Evolutionary conservation across 2,797 vertebrate species (phyloP).

Genomic region (Poliocrania exsul): DNA sequence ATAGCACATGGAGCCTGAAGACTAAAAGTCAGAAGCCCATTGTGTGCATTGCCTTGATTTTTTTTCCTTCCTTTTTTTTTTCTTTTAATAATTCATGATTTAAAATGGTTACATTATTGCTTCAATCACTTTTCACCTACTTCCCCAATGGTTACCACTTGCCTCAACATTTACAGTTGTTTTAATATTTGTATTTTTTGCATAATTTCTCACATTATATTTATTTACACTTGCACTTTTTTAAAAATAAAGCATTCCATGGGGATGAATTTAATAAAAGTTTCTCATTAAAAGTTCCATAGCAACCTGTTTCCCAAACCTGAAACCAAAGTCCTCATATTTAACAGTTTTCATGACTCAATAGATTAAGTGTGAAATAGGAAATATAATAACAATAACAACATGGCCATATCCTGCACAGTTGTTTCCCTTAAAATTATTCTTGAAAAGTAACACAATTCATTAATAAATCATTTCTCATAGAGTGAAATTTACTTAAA

Average conservation of each 20-base stretch:
- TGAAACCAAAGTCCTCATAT: slow-evolving; percentile 46
- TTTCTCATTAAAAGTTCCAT: slow-evolving; percentile 58
- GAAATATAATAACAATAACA: slow-evolving; percentile 64
- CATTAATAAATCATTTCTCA: slow-evolving; percentile 36
- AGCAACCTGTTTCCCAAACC: slow-evolving; percentile 32
- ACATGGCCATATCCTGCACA: slow-evolving; percentile 33
- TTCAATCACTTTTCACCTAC: slow-evolving; percentile 55
- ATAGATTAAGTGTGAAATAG: slow-evolving; percentile 67
- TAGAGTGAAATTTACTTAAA: neutral
- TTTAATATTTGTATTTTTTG: slow-evolving; percentile 50
- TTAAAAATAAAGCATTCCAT: slow-evolving; percentile 31
- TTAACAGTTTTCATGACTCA: slow-evolving; percentile 61
- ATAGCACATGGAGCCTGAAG: neutral
- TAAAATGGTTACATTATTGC: slow-evolving; percentile 14
- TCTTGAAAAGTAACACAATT: slow-evolving; percentile 58
- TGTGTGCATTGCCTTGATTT: neutral
- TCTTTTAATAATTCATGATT: slow-evolving; percentile 14
- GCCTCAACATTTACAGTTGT: neutral
- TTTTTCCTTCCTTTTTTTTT: no score
- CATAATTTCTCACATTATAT: slow-evolving; percentile 62
- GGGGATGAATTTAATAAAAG: slow-evolving; percentile 58
- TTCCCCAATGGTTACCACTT: slow-evolving; percentile 42
- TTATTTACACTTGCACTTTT: slow-evolving; percentile 53
- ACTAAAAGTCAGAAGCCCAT: neutral
- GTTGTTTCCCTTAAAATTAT: slow-evolving; percentile 55